A percentile compares a stretch with the other conserved stretches of the same genome.
These are phyloP conservation scores for Cephalopachus bancanus DNA, from an alignment of 2,797 vertebrate genomes.

Conservation along the genomic window DNA sequence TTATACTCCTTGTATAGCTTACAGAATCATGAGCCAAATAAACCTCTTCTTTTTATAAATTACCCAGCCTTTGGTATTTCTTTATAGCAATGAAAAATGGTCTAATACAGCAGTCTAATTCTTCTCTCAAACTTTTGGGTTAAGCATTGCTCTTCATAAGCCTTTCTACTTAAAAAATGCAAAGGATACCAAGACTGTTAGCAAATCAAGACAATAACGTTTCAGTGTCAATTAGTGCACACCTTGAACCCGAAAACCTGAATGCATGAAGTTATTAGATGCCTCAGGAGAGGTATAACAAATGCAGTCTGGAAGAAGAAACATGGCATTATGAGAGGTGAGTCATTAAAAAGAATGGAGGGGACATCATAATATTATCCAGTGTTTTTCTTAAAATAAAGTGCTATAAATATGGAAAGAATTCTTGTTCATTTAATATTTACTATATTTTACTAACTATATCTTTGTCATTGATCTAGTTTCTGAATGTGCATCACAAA, in stretches of 20 bases:
- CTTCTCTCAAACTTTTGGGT: background rate
- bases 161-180: background rate
- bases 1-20: background rate
- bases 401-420: background rate
- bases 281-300: background rate
- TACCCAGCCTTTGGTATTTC: background rate
- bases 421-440: background rate
- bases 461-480: background rate
- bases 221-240: background rate
- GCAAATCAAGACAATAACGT: background rate
- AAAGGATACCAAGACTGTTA: background rate
- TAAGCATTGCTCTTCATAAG: background rate
- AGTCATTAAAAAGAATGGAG: background rate
- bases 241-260: background rate
- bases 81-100: background rate
- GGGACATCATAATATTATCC: background rate
- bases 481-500: background rate
- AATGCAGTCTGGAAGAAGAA: background rate
- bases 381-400: background rate
- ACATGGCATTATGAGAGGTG: background rate
- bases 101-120: background rate
- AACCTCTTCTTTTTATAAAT: background rate
- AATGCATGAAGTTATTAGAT: background rate
- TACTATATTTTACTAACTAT: background rate
- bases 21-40: no score